Evolutionary conservation across 2,113 vertebrate species (phyloP).

Genomic region (Equus przewalskii): DNA sequence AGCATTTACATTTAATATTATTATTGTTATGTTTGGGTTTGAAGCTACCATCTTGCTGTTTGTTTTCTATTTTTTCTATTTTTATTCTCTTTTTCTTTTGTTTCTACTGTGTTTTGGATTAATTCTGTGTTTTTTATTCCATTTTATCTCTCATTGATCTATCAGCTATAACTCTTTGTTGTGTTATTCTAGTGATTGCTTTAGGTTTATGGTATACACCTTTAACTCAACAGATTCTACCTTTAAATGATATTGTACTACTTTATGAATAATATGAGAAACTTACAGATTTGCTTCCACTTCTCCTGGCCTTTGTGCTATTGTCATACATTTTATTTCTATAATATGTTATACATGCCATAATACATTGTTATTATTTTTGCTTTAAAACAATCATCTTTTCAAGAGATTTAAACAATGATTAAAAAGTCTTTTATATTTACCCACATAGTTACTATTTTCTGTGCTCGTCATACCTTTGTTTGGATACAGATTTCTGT

Average conservation of each 20-base stretch:
- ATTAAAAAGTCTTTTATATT: background rate
- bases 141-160: background rate
- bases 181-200: background rate
- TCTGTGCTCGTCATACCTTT: background rate
- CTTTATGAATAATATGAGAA: background rate
- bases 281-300: background rate
- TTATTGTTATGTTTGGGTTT: background rate
- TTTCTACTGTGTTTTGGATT: background rate
- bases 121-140: background rate
- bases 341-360: background rate
- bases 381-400: background rate
- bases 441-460: background rate
- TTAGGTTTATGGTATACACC: background rate
- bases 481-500: background rate
- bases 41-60: background rate
- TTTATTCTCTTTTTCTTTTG: background rate
- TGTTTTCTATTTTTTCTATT: background rate
- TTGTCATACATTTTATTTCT: background rate
- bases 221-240: background rate
- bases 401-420: background rate
- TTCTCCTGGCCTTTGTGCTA: background rate
- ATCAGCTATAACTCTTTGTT: background rate
- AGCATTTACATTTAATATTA: background rate
- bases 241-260: background rate
- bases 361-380: background rate